A percentile compares a stretch with the other conserved stretches of the same genome.
Evolutionary conservation across 2,797 vertebrate genomes (phyloP).

Genomic region (Pygocentrus nattereri): DNA sequence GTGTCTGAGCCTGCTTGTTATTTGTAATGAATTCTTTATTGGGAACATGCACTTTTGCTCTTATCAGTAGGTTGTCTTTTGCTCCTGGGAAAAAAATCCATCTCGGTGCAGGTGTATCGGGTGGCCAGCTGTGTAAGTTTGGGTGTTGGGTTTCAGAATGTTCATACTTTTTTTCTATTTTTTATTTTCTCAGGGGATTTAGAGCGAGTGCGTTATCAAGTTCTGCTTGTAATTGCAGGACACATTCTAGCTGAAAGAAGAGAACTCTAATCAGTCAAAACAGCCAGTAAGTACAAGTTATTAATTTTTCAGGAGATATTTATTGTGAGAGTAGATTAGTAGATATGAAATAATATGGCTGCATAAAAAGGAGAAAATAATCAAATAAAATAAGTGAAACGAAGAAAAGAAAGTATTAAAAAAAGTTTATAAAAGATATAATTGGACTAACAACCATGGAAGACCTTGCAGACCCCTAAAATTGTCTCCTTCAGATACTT

Average conservation of each 20-base stretch:
- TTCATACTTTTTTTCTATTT: conserved; percentile 38
- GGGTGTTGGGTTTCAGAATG: conserved; percentile 51
- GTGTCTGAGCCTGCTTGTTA: conserved; percentile 61
- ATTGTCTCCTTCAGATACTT: no score
- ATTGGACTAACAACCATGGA: no score
- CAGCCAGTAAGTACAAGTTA: no score
- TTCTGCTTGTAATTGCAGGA: conserved; percentile 15
- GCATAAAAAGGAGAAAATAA: no score
- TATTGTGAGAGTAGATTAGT: no score
- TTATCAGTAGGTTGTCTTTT: conserved; percentile 63
- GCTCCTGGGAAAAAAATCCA: conserved; percentile 63
- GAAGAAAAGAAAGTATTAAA: no score
- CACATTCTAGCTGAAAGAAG: conserved; percentile 26
- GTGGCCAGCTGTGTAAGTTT: conserved; percentile 39
- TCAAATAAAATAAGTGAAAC: no score
- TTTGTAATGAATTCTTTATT: conserved; percentile 69
- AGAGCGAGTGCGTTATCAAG: conserved; percentile 10
- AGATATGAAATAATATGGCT: no score
- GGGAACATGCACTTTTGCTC: conserved; percentile 59
- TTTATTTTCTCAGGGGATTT: conserved; percentile 55
- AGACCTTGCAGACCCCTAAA: no score
- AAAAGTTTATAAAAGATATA: no score
- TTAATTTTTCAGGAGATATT: no score
- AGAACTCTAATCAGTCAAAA: conserved; percentile 5
- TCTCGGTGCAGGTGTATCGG: conserved; percentile 67